Evolutionary conservation across 2,888 invertebrate species (phyloP).

Genomic region (Mythimna albipuncta): DNA sequence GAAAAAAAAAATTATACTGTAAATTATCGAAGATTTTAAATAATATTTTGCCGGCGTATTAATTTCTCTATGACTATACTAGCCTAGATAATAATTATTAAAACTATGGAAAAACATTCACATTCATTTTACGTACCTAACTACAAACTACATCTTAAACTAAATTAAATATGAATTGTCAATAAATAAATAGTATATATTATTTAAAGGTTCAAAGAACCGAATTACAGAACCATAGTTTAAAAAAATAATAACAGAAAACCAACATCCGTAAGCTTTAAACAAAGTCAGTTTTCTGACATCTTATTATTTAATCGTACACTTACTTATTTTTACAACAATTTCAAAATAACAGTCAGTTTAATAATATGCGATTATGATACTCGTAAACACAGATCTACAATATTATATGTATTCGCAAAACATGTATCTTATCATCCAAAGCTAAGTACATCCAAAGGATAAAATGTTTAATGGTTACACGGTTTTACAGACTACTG

Average conservation of each 20-base stretch:
- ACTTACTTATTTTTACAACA: slow-evolving; percentile 51
- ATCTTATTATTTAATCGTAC: slow-evolving; percentile 26
- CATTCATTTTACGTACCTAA: slow-evolving; percentile 73
- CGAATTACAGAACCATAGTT: slow-evolving; percentile 50
- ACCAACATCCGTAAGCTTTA: slow-evolving; percentile 29
- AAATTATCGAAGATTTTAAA: slow-evolving; percentile 37
- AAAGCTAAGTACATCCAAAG: slow-evolving; percentile 13
- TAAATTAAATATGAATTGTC: slow-evolving; percentile 84
- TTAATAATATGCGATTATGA: slow-evolving; percentile 14
- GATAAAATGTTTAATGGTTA: slow-evolving; percentile 13
- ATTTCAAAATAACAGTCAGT: slow-evolving; percentile 29
- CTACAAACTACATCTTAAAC: slow-evolving; percentile 70
- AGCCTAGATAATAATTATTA: slow-evolving; percentile 72
- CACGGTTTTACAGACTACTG: slow-evolving; percentile 16
- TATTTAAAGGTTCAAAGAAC: slow-evolving; percentile 72
- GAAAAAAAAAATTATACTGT: slow-evolving; percentile 51
- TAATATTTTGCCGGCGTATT: slow-evolving; percentile 65
- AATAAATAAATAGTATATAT: slow-evolving; percentile 90
- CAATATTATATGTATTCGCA: neutral
- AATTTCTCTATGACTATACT: slow-evolving; percentile 64
- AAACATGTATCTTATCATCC: slow-evolving; percentile 14
- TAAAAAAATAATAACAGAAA: slow-evolving; percentile 51
- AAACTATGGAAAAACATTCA: slow-evolving; percentile 86
- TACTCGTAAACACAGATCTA: slow-evolving; percentile 19
- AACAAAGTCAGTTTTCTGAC: slow-evolving; percentile 49